Conservation (phyloP, 2,113 vertebrate genomes). For the Circaetus cinerascens region DNA sequence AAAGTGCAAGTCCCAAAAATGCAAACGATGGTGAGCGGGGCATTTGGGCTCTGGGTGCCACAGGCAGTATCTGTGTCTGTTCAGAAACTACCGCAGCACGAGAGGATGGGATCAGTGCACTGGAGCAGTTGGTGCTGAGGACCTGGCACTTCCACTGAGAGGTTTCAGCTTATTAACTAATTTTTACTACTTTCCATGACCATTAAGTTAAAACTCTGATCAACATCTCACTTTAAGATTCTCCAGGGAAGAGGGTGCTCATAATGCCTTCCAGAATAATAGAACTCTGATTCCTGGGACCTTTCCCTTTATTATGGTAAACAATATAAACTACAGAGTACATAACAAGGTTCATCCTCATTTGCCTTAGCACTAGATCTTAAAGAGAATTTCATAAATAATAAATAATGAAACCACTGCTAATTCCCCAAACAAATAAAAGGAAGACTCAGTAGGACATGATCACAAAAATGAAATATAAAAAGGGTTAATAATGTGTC, state of each 20-base stretch:
- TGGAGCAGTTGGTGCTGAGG: neutral
- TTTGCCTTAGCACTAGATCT: neutral
- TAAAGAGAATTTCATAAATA: neutral
- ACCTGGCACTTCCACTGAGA: neutral
- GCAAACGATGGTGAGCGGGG: too few relatives aligned
- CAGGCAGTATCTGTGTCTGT: neutral
- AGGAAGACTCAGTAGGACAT: neutral
- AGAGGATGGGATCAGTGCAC: neutral
- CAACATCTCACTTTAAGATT: neutral
- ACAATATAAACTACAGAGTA: neutral
- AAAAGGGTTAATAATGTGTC: neutral
- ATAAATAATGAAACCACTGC: neutral
- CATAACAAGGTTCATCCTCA: neutral
- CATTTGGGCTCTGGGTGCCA: neutral
- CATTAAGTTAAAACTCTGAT: neutral
- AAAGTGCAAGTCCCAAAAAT: neutral
- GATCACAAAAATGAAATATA: neutral
- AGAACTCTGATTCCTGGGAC: neutral
- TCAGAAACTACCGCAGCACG: rapidly evolving
- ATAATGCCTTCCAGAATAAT: neutral
- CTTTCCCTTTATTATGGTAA: neutral
- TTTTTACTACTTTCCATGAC: neutral
- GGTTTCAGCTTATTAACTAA: neutral
- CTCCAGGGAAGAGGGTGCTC: neutral
- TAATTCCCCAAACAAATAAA: neutral